Conservation (phyloP, 2,113 vertebrate genomes). For the Mystacornis crossleyi region DNA sequence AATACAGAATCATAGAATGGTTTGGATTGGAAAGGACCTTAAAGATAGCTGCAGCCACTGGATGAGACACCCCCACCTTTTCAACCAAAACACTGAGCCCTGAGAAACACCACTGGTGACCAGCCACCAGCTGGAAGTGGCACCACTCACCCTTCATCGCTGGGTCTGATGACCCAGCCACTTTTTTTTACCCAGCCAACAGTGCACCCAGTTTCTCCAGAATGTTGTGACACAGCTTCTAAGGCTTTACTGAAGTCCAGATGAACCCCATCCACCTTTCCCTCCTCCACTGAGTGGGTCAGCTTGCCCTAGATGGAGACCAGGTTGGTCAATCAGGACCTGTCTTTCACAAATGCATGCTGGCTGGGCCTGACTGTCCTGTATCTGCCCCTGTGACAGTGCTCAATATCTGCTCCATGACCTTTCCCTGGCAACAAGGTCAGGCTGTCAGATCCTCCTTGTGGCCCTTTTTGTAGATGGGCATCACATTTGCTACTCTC, state of each 20-base stretch:
- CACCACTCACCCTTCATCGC: not conserved
- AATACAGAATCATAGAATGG: accelerated
- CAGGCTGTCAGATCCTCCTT: not conserved
- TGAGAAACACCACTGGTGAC: not conserved
- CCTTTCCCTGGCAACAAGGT: not conserved
- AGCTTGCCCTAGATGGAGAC: not conserved
- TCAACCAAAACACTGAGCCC: not conserved
- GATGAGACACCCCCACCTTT: not conserved
- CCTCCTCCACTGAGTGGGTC: too few species aligned
- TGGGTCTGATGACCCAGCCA: not conserved
- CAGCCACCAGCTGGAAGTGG: not conserved
- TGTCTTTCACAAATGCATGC: not conserved
- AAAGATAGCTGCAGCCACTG: not conserved
- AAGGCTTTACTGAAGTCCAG: not conserved
- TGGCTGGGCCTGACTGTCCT: not conserved
- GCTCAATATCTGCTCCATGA: not conserved
- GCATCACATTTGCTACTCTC: not conserved
- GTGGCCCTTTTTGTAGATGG: not conserved
- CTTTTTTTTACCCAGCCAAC: not conserved
- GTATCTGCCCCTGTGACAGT: not conserved
- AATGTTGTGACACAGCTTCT: not conserved
- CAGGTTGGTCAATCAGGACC: not conserved
- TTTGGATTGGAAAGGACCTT: not conserved
- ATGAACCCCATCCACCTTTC: not conserved
- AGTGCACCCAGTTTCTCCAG: not conserved